Conservation (phyloP, 2,797 vertebrate genomes). For the Chloroceryle amazona region DNA sequence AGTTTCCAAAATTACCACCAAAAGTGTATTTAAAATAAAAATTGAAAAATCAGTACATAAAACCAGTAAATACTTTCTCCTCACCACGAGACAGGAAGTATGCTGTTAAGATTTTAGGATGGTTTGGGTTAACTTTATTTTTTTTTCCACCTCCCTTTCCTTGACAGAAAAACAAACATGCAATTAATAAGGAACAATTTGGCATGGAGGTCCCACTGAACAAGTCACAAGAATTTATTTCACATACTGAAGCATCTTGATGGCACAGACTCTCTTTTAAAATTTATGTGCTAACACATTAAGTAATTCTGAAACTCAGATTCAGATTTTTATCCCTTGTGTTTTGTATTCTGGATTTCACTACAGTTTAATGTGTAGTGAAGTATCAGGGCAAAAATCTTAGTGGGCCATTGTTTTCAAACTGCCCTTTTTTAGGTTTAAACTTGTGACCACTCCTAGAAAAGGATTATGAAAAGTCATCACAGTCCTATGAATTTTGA, state of each 20-base stretch:
- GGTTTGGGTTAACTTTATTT: not conserved
- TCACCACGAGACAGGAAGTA: not conserved
- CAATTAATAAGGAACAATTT: conserved; percentile 6
- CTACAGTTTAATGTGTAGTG: not conserved
- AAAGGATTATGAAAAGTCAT: not conserved
- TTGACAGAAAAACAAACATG: not conserved
- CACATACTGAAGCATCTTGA: not conserved
- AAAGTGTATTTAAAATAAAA: not conserved
- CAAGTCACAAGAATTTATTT: not conserved
- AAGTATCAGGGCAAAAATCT: not conserved
- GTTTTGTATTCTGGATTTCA: not conserved
- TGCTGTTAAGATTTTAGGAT: not conserved
- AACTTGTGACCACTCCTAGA: not conserved
- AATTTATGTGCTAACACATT: not conserved
- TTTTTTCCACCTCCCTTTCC: not conserved
- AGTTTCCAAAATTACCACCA: not conserved
- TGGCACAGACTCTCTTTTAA: not conserved
- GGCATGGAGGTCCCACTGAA: not conserved
- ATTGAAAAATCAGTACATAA: not conserved
- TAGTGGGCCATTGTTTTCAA: not conserved
- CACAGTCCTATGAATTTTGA: not conserved
- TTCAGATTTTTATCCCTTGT: not conserved
- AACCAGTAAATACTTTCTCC: not conserved
- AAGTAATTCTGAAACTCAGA: conserved; percentile 14
- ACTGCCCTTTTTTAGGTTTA: not conserved